These are phyloP conservation scores for Corvus cornix DNA, from an alignment of 2,113 vertebrate species.

Conservation along the genomic window DNA sequence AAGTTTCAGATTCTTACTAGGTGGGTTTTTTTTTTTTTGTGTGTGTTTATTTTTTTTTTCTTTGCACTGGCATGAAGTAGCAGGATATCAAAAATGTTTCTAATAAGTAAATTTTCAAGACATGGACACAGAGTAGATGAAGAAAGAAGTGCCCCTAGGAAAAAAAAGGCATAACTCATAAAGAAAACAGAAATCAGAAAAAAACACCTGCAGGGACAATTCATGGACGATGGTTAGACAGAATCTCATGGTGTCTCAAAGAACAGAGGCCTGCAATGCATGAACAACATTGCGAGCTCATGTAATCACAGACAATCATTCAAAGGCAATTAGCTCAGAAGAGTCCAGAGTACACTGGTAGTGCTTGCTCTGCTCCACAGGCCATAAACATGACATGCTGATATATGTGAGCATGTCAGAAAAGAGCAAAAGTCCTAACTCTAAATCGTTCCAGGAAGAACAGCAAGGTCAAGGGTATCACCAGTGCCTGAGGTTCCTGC, in stretches of 20 bases:
- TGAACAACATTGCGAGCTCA: not conserved
- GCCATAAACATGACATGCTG: not conserved
- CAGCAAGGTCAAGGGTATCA: not conserved
- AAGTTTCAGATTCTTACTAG: not conserved
- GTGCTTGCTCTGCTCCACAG: not conserved
- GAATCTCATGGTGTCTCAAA: not conserved
- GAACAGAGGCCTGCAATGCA: not conserved
- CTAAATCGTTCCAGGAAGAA: not conserved
- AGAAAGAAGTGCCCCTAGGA: not conserved
- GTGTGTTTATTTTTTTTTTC: not conserved
- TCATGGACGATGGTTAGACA: not conserved
- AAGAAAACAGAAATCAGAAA: not conserved
- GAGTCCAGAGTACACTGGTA: not conserved
- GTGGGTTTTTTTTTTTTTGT: not conserved
- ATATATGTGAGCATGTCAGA: not conserved
- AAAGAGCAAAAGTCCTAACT: slow-evolving; percentile 8
- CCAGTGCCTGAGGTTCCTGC: not conserved
- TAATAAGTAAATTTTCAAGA: not conserved
- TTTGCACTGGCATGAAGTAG: not conserved
- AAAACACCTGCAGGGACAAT: not conserved
- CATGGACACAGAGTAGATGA: not conserved
- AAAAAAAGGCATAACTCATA: not conserved
- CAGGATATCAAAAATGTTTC: not conserved
- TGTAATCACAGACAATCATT: not conserved
- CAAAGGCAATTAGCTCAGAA: not conserved